A percentile compares a stretch with the other conserved stretches of the same genome.
Conservation (phyloP, 2,888 invertebrate genomes). For the Microctonus aethiopoides region DNA sequence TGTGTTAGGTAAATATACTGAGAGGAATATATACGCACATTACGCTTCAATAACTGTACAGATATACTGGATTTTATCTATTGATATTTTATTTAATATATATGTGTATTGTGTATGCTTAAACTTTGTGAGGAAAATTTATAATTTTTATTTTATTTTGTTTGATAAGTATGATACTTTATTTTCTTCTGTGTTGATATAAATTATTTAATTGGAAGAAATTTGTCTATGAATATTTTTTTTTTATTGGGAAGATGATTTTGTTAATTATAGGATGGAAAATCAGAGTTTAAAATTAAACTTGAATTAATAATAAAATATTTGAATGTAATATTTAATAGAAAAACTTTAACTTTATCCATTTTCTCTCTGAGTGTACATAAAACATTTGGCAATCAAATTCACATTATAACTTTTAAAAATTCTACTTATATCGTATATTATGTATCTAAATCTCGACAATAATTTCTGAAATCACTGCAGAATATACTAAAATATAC, state of each 20-base stretch:
- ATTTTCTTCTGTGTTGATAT: slow-evolving; percentile 30
- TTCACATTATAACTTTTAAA: neutral
- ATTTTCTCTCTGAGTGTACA: neutral
- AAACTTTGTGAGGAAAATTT: neutral
- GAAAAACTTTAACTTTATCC: neutral
- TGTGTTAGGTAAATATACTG: neutral
- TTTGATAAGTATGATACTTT: too few species aligned
- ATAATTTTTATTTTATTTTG: neutral
- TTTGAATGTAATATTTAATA: neutral
- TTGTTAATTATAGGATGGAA: neutral
- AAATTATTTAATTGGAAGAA: neutral
- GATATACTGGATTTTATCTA: slow-evolving; percentile 25
- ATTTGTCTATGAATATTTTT: neutral
- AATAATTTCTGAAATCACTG: neutral
- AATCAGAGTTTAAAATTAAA: neutral
- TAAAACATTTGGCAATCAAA: neutral
- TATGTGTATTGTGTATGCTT: neutral
- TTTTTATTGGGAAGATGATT: neutral
- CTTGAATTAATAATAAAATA: neutral
- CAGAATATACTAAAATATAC: neutral
- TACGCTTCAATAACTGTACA: slow-evolving; percentile 20
- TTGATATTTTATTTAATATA: neutral
- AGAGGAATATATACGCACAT: neutral
- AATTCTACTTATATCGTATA: too few species aligned
- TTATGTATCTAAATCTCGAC: too few species aligned